Evolutionary conservation across 1,140 invertebrate species (phyloP).

Genomic region (Monochamus saltuarius): DNA sequence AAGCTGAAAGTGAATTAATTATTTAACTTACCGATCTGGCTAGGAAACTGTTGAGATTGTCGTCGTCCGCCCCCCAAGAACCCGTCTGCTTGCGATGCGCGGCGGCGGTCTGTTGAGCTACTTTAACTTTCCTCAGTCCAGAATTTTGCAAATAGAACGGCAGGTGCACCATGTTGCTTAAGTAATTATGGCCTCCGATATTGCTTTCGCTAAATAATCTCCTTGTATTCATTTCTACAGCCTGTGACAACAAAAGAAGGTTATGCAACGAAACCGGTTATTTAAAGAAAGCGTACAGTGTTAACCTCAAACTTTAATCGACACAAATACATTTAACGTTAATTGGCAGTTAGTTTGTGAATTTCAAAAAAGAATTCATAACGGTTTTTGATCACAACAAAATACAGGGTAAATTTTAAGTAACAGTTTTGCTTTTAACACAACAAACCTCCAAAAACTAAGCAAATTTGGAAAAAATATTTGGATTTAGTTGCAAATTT

Average conservation of each 20-base stretch:
- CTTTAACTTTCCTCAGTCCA: slow-evolving; percentile 82
- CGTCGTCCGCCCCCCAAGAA: slow-evolving; percentile 50
- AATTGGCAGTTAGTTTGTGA: not conserved
- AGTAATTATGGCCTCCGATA: slow-evolving; percentile 90
- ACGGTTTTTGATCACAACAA: too few species aligned
- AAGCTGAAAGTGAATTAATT: not conserved
- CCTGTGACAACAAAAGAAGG: slow-evolving; percentile 56
- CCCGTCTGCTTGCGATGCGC: slow-evolving; percentile 44
- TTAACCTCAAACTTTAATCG: not conserved
- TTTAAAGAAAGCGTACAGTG: not conserved
- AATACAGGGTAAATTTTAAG: too few species aligned
- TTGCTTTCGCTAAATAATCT: slow-evolving; percentile 84
- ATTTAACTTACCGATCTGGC: slow-evolving; percentile 41
- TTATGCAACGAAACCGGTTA: not conserved
- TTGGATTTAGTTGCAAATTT: too few species aligned
- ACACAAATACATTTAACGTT: too few species aligned
- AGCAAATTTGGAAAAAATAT: too few species aligned
- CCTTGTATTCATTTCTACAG: slow-evolving; percentile 88
- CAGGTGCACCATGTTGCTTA: slow-evolving; percentile 95
- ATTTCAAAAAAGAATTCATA: not conserved
- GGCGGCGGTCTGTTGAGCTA: slow-evolving; percentile 77
- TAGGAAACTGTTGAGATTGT: slow-evolving; percentile 50
- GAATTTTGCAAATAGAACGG: slow-evolving; percentile 98
- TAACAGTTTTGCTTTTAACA: not conserved
- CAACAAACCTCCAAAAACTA: too few species aligned